Evolutionary conservation across 2,888 invertebrate genomes (phyloP), one percentile per base, ranked within the genome.

Genomic region (Ceriagrion tenellum): DNA sequence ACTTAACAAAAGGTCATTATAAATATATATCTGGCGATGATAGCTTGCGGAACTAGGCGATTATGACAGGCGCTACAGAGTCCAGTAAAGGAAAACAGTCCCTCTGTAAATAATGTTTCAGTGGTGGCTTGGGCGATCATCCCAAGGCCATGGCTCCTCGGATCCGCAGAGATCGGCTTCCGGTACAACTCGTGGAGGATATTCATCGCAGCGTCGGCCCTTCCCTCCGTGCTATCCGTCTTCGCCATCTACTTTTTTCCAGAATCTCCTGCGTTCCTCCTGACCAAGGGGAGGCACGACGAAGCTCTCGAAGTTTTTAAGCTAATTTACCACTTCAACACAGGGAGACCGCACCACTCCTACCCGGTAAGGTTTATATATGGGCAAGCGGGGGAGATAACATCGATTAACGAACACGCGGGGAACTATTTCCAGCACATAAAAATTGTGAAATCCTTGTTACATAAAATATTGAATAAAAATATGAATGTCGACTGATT

Each of bases 41-140:
- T 12, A 13, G 20, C 2, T 1, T 13, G 20, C 59, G 4, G 4
- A 59, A 13, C 18, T 13, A 59, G 59, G 20, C 1, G 20, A 20
- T 59, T 59, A 20, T 18, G 59, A 13, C 18, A 20, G 4, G 59
- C 1, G 18, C 18, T 2, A 59, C 16, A 2, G 59, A 59, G 59
- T 59, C 20, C 12, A 12, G 20, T 2, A 16, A 2, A 2, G 59
- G 20, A 20, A 59, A 59, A 59, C 4, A 20, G 0, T 10, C 59
- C 20, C 1, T 1, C 10, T 20, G 59, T 26, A 0, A 69, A 69
- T 18, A 20, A 2, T 26, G 23, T 69, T 69, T 26, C 96, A 98
- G 98, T 98, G 96, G 98, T 98, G 96, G 98, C 98, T 0, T 98
- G 98, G 98, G 97, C 98, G 88, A 98, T 98, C 96, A 98, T 98